These are phyloP conservation scores for Fukomys damarensis DNA, from an alignment of 2,113 vertebrate species.

Conservation along the genomic window DNA sequence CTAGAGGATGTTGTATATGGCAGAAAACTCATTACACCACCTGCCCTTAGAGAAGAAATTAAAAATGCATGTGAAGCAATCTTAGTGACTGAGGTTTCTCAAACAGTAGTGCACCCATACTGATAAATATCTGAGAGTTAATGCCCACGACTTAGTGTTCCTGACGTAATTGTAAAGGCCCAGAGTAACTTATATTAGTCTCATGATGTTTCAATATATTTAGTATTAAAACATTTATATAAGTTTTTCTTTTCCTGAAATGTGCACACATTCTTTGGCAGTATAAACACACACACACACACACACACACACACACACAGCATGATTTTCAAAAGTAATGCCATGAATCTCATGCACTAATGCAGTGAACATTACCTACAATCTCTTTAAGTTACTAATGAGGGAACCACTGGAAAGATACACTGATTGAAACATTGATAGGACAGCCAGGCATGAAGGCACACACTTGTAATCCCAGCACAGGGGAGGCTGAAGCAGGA, in stretches of 20 bases:
- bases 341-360: background rate
- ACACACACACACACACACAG: background rate
- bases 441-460: background rate
- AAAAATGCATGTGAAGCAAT: background rate
- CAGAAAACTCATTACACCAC: background rate
- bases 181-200: background rate
- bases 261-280: background rate
- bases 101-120: background rate
- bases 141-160: background rate
- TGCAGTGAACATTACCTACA: background rate
- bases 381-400: background rate
- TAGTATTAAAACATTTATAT: background rate
- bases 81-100: too few species aligned
- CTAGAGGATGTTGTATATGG: background rate
- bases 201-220: background rate
- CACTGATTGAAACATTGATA: background rate
- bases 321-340: background rate
- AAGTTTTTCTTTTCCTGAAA: background rate
- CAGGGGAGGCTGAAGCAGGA: background rate
- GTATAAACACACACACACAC: background rate
- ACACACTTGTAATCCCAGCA: background rate
- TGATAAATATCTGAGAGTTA: background rate
- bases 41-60: background rate
- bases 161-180: background rate
- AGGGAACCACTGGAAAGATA: background rate